phyloP scores from a whole-genome alignment of 2,888 invertebrate genomes.

The Cheilosia grossa region DNA sequence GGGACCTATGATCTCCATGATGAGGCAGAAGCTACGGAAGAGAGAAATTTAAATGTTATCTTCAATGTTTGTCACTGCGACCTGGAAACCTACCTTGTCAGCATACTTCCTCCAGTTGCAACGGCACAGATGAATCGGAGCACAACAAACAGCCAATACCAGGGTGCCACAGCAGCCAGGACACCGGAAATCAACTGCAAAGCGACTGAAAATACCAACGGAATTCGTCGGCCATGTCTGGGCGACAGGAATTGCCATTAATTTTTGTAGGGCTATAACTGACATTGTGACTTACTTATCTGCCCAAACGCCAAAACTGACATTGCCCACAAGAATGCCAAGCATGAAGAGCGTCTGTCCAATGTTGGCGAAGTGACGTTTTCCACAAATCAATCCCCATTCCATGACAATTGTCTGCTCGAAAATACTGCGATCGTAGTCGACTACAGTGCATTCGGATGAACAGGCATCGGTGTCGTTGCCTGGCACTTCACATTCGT shows the following conservation, averaged over 20 bases:
- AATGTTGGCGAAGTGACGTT: slow-evolving; percentile 87
- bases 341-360: slow-evolving; percentile 90
- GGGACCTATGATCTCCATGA: slow-evolving; percentile 86
- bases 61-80: neutral
- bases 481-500: slow-evolving; percentile 83
- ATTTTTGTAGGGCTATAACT: neutral
- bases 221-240: slow-evolving; percentile 89
- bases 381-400: slow-evolving; percentile 90
- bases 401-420: slow-evolving; percentile 88
- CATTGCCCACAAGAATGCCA: slow-evolving; percentile 89
- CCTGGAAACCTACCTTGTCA: slow-evolving; percentile 83
- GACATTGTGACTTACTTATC: slow-evolving; percentile 86
- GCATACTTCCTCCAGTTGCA: slow-evolving; percentile 91
- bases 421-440: slow-evolving; percentile 87
- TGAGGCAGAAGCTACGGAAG: slow-evolving; percentile 85
- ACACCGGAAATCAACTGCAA: slow-evolving; percentile 88
- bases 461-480: slow-evolving; percentile 83
- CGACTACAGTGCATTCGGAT: slow-evolving; percentile 85
- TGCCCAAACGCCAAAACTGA: slow-evolving; percentile 88
- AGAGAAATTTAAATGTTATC: neutral
- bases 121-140: slow-evolving; percentile 88
- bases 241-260: slow-evolving; percentile 76
- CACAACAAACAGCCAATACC: slow-evolving; percentile 86
- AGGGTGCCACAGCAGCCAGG: slow-evolving; percentile 88
- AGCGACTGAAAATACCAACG: slow-evolving; percentile 88